These are phyloP conservation scores for Malurus cyaneus DNA, from an alignment of 2,113 vertebrate genomes.

Conservation along the genomic window DNA sequence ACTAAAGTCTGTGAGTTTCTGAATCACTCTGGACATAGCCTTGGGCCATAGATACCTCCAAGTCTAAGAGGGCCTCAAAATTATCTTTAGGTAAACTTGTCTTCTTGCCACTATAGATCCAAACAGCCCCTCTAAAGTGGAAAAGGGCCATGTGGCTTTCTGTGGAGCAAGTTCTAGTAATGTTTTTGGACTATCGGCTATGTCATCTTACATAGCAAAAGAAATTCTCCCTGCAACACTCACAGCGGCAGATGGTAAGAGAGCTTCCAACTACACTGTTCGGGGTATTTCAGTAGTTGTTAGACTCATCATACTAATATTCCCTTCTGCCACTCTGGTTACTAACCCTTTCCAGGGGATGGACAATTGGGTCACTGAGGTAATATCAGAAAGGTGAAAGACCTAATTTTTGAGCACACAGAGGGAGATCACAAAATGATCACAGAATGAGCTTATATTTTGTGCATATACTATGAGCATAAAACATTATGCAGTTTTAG, in stretches of 20 bases:
- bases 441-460: not conserved
- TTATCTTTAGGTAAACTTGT: not conserved
- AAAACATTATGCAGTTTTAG: not conserved
- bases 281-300: not conserved
- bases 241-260: not conserved
- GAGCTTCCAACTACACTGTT: not conserved
- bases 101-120: not conserved
- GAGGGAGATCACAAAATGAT: not conserved
- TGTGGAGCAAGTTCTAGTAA: not conserved
- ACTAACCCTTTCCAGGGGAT: not conserved
- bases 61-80: not conserved
- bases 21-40: not conserved
- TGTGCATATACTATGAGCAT: not conserved
- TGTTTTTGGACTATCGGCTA: not conserved
- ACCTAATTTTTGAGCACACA: not conserved
- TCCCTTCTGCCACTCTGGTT: not conserved
- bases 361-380: not conserved
- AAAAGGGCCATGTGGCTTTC: not conserved
- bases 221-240: not conserved
- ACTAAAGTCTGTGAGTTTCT: not conserved
- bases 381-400: not conserved
- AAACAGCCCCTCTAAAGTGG: not conserved
- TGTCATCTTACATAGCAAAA: fast-evolving
- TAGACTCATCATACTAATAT: fast-evolving
- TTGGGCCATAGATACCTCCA: not conserved